Conservation (phyloP, 2,797 vertebrate species). For the Peromyscus aztecus region DNA sequence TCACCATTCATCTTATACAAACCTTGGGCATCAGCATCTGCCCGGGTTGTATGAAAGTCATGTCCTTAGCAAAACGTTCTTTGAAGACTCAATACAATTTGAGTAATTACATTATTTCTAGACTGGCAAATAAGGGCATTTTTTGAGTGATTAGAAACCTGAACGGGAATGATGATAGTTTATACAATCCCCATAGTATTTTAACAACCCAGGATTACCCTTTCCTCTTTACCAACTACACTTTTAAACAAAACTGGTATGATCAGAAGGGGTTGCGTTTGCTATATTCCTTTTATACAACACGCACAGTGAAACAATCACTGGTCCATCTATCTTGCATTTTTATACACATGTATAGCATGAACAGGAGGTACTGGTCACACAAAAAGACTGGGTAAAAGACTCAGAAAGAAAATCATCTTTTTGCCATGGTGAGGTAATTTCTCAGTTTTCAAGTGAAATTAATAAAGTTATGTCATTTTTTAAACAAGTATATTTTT, state of each 20-base stretch:
- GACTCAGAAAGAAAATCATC: background rate
- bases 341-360: rapidly evolving
- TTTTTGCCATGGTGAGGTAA: background rate
- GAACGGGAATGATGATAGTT: conserved; percentile 24
- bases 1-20: background rate
- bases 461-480: background rate
- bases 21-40: background rate
- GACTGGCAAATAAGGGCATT: background rate
- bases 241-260: background rate
- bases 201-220: background rate
- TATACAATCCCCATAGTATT: background rate
- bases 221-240: background rate
- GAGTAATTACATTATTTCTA: conserved; percentile 19
- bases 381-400: background rate
- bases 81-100: conserved; percentile 11
- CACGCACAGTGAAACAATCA: background rate
- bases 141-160: background rate
- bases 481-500: background rate
- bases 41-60: background rate
- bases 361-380: background rate
- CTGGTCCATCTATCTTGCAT: background rate
- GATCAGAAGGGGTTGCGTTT: background rate
- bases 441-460: background rate
- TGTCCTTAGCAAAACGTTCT: background rate
- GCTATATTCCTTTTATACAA: background rate